These are phyloP conservation scores for Encarsia formosa DNA, from an alignment of 2,888 invertebrate genomes.

Conservation along the genomic window DNA sequence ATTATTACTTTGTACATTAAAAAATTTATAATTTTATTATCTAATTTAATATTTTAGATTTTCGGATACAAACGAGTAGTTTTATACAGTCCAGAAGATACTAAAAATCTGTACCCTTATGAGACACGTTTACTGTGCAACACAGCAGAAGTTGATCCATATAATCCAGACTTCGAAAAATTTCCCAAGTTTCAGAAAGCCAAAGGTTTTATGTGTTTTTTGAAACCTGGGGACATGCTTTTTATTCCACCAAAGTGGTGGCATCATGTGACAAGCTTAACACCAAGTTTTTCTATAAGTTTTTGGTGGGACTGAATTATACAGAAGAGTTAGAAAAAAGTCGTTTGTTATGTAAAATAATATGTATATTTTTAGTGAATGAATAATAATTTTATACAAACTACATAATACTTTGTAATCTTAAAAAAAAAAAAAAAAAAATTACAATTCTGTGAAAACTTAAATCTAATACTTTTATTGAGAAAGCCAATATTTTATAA, in stretches of 20 bases:
- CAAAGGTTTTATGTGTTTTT: constrained; percentile 63
- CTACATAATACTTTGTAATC: too few species aligned
- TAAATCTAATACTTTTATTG: too few species aligned
- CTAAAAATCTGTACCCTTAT: constrained; percentile 74
- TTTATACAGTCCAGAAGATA: constrained; percentile 71
- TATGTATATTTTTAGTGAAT: neutral
- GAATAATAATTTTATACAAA: too few species aligned
- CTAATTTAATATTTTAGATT: constrained; percentile 55
- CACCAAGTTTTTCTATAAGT: constrained; percentile 91
- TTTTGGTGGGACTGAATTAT: constrained; percentile 89
- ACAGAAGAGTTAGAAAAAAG: neutral
- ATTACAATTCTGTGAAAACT: too few species aligned
- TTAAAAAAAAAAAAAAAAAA: neutral
- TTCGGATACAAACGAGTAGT: constrained; percentile 87
- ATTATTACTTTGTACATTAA: neutral
- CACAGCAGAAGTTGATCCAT: constrained; percentile 87
- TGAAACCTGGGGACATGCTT: constrained; percentile 83
- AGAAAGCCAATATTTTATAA: too few species aligned
- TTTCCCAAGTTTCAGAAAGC: constrained; percentile 70
- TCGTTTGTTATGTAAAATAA: neutral
- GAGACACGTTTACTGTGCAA: constrained; percentile 74
- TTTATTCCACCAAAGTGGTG: constrained; percentile 96
- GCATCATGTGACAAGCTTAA: constrained; percentile 90
- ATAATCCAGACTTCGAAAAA: constrained; percentile 65
- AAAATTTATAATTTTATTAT: neutral